phyloP scores from a whole-genome alignment of 30 jellyfish, hydroid and myxozoan species.

The Chrysaora quinquecirrha region DNA sequence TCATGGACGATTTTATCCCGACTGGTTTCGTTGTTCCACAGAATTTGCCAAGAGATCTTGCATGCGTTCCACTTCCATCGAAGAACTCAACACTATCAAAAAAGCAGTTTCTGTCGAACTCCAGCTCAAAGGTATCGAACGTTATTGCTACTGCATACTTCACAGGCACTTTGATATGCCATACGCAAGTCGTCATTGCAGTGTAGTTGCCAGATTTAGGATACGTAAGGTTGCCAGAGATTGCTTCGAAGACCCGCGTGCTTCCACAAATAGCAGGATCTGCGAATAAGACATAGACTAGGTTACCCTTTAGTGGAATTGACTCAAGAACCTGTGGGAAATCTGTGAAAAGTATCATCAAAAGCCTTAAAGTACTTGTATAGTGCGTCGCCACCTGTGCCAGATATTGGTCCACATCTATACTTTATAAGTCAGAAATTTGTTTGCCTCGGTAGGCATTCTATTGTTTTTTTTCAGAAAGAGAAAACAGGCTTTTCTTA shows the following conservation, averaged over 20 bases:
- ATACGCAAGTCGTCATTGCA: constrained; percentile 56
- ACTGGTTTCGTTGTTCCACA: constrained; percentile 66
- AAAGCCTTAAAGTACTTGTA: no score
- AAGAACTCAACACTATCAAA: constrained; percentile 79
- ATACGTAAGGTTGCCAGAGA: constrained; percentile 58
- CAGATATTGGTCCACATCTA: no score
- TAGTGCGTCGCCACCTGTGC: no score
- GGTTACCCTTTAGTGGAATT: no score
- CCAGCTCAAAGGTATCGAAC: constrained; percentile 66
- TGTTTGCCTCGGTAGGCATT: no score
- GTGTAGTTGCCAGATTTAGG: constrained; percentile 84
- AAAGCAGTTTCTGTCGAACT: constrained; percentile 72
- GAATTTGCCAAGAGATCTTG: constrained; percentile 42
- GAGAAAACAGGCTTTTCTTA: no score
- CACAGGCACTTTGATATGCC: constrained; percentile 81
- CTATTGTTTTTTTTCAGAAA: no score
- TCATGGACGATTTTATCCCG: constrained; percentile 57
- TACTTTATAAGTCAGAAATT: no score
- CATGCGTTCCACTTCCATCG: constrained; percentile 61
- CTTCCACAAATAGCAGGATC: constrained; percentile 80
- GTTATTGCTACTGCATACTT: constrained; percentile 78
- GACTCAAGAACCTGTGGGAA: no score
- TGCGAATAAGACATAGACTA: background rate
- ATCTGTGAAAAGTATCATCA: no score
- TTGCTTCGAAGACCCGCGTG: constrained; percentile 23